These are phyloP conservation scores for Eolophus roseicapilla DNA, from an alignment of 2,113 vertebrate genomes.

Conservation along the genomic window DNA sequence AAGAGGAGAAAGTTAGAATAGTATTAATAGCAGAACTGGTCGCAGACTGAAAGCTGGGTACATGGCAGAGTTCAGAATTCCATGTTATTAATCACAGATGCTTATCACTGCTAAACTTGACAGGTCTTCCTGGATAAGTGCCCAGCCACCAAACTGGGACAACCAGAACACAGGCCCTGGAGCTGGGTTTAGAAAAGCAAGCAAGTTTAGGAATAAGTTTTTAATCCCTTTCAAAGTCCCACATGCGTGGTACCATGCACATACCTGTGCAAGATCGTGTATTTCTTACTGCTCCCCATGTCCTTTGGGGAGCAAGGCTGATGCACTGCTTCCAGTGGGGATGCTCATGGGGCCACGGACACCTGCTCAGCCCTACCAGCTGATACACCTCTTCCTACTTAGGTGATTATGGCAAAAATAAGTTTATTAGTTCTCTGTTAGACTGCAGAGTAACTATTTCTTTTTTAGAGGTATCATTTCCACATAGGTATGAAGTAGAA, in stretches of 20 bases:
- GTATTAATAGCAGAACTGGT: not conserved
- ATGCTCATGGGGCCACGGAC: fast-evolving
- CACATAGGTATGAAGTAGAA: not conserved
- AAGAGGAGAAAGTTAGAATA: not conserved
- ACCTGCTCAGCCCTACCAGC: not conserved
- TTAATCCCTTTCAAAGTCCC: not conserved
- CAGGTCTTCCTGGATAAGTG: not conserved
- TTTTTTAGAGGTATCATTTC: not conserved
- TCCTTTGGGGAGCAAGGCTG: fast-evolving
- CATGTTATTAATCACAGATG: not conserved
- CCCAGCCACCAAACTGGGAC: not conserved
- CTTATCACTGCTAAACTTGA: not conserved
- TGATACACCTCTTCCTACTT: not conserved
- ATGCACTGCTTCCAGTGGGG: not conserved
- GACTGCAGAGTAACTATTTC: not conserved
- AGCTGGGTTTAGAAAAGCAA: not conserved
- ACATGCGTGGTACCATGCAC: not conserved
- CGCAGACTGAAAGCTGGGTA: not conserved
- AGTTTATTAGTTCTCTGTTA: not conserved
- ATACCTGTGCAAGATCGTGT: not conserved
- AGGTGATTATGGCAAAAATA: fast-evolving
- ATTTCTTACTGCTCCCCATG: not conserved
- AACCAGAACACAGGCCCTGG: not conserved
- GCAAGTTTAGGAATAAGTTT: not conserved
- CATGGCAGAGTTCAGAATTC: not conserved